A percentile compares a stretch with the other conserved stretches of the same genome.
Evolutionary conservation across 2,888 invertebrate species (phyloP).

Genomic region (Cryptus armator): DNA sequence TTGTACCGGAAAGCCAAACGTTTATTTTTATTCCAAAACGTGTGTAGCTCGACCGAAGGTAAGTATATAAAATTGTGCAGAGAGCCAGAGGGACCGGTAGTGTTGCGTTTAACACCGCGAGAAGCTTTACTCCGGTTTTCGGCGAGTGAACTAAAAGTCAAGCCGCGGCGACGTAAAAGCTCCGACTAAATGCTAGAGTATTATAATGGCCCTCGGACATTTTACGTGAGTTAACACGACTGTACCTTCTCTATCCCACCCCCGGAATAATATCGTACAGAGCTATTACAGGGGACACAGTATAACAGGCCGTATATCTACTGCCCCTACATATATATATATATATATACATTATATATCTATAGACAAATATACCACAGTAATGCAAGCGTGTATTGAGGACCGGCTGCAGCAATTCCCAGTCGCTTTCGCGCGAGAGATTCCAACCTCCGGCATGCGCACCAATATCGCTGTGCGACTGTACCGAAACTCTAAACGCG

Average conservation of each 20-base stretch:
- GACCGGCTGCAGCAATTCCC: slow-evolving; percentile 36
- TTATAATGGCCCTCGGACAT: slow-evolving; percentile 26
- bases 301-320: not conserved
- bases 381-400: not conserved
- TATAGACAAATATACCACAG: not conserved
- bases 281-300: not conserved
- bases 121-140: slow-evolving; percentile 28
- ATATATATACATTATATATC: not conserved
- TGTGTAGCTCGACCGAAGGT: not conserved
- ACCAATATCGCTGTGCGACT: slow-evolving; percentile 11
- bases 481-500: slow-evolving; percentile 11
- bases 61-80: slow-evolving; percentile 4
- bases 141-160: slow-evolving; percentile 19
- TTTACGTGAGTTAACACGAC: slow-evolving; percentile 4
- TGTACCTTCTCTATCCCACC: not conserved
- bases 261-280: slow-evolving; percentile 15
- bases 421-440: slow-evolving; percentile 27
- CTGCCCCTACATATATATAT: not conserved
- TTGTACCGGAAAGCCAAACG: not conserved
- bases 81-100: not conserved
- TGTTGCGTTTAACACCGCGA: slow-evolving; percentile 17
- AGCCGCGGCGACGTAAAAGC: slow-evolving; percentile 32
- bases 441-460: not conserved
- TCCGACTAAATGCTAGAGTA: slow-evolving; percentile 29
- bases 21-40: not conserved